phyloP scores from a whole-genome alignment of 1,140 invertebrate species.

The Rhysida immarginata region DNA sequence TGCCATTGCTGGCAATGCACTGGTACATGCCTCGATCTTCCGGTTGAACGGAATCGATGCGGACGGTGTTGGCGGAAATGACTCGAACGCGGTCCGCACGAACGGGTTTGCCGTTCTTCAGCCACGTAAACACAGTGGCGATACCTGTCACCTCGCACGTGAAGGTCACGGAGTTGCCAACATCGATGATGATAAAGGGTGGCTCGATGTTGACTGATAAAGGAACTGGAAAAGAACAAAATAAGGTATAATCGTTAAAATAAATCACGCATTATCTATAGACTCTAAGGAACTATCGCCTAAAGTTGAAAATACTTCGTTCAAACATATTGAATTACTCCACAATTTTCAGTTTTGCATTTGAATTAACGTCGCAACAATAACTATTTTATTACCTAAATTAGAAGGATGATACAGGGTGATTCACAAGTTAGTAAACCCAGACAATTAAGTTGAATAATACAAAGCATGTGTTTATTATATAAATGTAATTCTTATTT shows the following conservation, averaged over 20 bases:
- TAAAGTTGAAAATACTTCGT: too few species aligned
- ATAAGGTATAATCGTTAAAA: neutral
- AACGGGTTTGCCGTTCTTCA: neutral
- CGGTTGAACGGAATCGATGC: constrained; percentile 52
- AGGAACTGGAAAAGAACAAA: constrained; percentile 37
- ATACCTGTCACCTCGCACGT: constrained; percentile 3
- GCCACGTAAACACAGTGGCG: neutral
- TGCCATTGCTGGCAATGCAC: constrained; percentile 60
- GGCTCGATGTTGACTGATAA: constrained; percentile 55
- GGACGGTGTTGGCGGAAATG: neutral
- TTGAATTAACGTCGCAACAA: too few species aligned
- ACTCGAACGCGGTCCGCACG: neutral
- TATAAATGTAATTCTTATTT: too few species aligned
- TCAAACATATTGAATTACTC: too few species aligned
- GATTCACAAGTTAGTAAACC: too few species aligned
- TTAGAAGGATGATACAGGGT: too few species aligned
- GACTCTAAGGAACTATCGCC: too few species aligned
- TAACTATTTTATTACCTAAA: too few species aligned
- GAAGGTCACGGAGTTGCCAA: constrained; percentile 3
- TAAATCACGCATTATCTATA: too few species aligned
- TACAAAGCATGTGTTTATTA: too few species aligned
- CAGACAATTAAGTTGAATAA: too few species aligned
- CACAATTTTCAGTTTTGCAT: too few species aligned
- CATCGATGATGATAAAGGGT: constrained; percentile 35
- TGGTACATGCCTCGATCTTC: constrained; percentile 76